Evolutionary conservation across 2,113 vertebrate species (phyloP), one percentile per base, ranked within the genome.

Genomic region (Colius striatus): DNA sequence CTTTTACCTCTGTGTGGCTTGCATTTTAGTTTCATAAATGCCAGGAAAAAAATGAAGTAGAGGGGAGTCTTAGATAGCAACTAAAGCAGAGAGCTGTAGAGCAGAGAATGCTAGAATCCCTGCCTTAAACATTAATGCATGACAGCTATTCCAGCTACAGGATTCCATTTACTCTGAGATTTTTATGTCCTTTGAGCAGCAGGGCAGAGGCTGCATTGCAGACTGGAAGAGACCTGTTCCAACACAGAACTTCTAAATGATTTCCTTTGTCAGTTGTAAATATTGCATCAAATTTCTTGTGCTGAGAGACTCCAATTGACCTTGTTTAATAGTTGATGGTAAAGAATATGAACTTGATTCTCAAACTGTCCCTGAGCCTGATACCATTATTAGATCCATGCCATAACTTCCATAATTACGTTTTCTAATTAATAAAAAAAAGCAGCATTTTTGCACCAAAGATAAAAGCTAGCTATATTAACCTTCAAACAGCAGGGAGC

Each of bases 391-490:
- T 95, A 87, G 67, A 95, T 97, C 91, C 65, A 58, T 96, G 74
- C 82, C 95, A 55, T 89, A 96, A 94, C 93, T 97, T 97, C 84
- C 84, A 66, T 94, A 97, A 98, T 97, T 97, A 95, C 80, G 89
- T 96, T 87, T 97, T 95, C 84, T 95, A 97, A 94, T 95, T 98
- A 97, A 96, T 97, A 95, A n/a, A 87, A 87, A 74, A 90, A 85
- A 73, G n/a, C 36, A 75, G 4, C 29, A 68, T 91, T 93, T 97
- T 96, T 97, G 94, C 83, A 72, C 84, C 92, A 85, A 96, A 94
- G 94, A 97, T 97, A 97, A 97, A 98, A 98, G 97, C 87, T 76
- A 96, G 87, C 84, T 95, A 66, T 96, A 82, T 97, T 97, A 97
- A 92, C 93, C 95, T 97, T 89, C 65, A 19, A 96, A 82, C 92